phyloP scores from a whole-genome alignment of 2,113 vertebrate species.

The Neolamprologus sp. region DNA sequence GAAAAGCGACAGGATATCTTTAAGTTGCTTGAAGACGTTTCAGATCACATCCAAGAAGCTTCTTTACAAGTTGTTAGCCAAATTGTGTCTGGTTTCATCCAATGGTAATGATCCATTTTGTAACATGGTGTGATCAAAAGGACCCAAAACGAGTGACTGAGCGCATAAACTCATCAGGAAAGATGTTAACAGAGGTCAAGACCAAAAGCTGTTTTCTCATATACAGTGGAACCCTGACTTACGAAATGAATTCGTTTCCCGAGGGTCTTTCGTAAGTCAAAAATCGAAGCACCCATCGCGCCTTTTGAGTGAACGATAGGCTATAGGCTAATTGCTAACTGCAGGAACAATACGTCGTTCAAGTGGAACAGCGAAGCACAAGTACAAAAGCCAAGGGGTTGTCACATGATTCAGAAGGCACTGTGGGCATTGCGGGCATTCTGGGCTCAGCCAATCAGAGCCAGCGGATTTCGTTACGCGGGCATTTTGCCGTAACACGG shows the following conservation, averaged over 20 bases:
- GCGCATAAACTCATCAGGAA: not conserved
- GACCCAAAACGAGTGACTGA: not conserved
- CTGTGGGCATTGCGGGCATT: not conserved
- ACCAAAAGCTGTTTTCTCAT: not conserved
- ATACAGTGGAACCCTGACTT: not conserved
- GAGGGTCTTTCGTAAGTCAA: not conserved
- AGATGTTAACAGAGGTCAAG: not conserved
- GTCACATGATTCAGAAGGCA: not conserved
- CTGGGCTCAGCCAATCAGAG: not conserved
- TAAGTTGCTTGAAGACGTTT: not conserved
- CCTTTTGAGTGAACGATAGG: not conserved
- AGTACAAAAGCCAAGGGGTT: not conserved
- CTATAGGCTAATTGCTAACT: not conserved
- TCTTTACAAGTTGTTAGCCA: not conserved
- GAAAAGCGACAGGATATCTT: not conserved
- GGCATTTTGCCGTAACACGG: not conserved
- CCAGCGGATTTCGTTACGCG: rapidly evolving
- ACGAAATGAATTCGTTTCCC: not conserved
- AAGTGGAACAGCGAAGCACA: not conserved
- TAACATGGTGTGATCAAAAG: not conserved
- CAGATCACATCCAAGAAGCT: not conserved
- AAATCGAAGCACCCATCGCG: not conserved
- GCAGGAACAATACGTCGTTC: not conserved
- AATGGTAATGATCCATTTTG: not conserved
- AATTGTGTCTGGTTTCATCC: not conserved